A percentile compares a stretch with the other conserved stretches of the same genome.
These are phyloP conservation scores for Hipposideros larvatus DNA, from an alignment of 2,797 vertebrate species.

Conservation along the genomic window DNA sequence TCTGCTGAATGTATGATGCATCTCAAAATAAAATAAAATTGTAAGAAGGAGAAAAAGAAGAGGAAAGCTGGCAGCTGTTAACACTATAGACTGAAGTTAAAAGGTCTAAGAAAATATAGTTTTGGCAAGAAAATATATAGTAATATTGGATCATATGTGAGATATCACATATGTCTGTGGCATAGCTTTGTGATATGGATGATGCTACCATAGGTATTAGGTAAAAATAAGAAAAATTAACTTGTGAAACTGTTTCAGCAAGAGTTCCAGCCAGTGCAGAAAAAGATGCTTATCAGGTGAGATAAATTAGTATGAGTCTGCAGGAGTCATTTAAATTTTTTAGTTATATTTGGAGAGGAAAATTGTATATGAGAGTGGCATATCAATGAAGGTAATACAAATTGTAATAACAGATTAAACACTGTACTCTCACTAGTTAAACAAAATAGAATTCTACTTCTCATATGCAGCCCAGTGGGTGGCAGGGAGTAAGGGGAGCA, in stretches of 20 bases:
- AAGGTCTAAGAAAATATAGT: constrained; percentile 39
- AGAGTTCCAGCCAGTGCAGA: background rate
- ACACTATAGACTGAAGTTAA: background rate
- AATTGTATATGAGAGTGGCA: background rate
- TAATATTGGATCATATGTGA: background rate
- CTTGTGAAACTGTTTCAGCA: background rate
- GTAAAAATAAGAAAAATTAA: constrained; percentile 52
- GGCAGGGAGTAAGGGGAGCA: no score
- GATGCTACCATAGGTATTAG: background rate
- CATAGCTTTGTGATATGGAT: background rate
- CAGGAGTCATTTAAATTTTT: constrained; percentile 40
- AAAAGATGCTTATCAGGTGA: constrained; percentile 33
- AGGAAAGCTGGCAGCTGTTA: constrained; percentile 11
- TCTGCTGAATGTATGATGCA: background rate
- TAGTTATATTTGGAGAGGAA: constrained; percentile 6
- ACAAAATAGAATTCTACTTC: background rate
- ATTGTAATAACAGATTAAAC: background rate
- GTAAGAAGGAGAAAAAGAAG: background rate
- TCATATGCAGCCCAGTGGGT: fast-evolving
- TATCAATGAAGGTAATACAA: background rate
- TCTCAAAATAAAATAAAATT: constrained; percentile 9
- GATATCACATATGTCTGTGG: background rate
- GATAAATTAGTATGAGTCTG: constrained; percentile 13
- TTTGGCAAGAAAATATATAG: background rate
- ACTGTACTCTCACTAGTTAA: background rate